Base-by-base conservation (phyloP, 1,140 invertebrate genomes). In the Drosophila sulfurigaster region DNA sequence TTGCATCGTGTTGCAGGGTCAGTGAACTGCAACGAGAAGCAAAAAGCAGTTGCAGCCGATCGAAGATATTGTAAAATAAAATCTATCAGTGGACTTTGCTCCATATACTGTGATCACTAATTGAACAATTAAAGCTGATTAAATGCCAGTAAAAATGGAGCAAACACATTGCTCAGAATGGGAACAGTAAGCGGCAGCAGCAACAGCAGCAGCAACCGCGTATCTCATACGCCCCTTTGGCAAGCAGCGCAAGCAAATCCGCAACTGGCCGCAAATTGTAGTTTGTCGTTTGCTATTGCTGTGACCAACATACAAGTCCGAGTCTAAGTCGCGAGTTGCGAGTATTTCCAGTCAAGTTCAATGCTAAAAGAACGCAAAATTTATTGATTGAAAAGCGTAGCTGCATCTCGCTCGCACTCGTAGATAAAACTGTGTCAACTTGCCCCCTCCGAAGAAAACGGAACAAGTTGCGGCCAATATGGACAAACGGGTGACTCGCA, bases 401-500 rank as follows among this genome's bases (percentile, higher is more conserved):
- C 30, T 15, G 1, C 3, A 6, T 48, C 16, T 64, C 20, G 49
- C 48, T 69, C 56, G 13, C 28, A 20, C 62, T 66, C 43, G 7
- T 28, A 59, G 56, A 54, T 20, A 57, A 89, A 89, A 79, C 78
- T 89, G 81, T 88, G 85, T 89, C 85, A 88, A 82, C 75, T 69
- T 87, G 81, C 75, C 75, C 66, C 63, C 49, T 20, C 20, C 20
- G 20, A 68, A 75, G 66, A 89, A 79, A 89, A 79, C 75, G 75
- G 74, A 89, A 89, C 85, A 72, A 81, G 85, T 85, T 90, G 78
- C 67, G 67, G 67, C 86, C 85, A 81, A 81, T 90, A 85, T 89
- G 78, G 85, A 43, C 71, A 78, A 63, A 75, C 56, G 52, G 56
- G 57, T 64, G 41, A 46, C 62, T 82, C 82, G 79, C 81, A 69